Evolutionary conservation across 53 echinoderm and acorn worm genomes (phyloP).

Genomic region (Arbacia lixula): DNA sequence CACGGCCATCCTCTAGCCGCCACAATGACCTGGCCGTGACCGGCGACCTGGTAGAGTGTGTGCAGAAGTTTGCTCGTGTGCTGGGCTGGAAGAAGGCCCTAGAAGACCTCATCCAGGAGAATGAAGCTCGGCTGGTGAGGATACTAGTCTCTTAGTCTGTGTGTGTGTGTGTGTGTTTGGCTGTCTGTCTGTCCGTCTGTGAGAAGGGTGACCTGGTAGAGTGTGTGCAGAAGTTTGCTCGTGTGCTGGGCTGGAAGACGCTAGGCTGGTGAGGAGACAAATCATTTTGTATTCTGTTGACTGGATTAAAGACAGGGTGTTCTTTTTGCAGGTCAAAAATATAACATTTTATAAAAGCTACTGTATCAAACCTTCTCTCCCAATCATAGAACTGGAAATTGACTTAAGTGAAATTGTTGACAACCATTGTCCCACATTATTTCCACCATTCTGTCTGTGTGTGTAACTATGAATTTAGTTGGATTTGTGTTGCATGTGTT

Average conservation of each 20-base stretch:
- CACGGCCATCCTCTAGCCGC: conserved; percentile 70
- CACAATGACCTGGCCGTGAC: conserved; percentile 82
- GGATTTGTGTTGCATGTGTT: too few species aligned
- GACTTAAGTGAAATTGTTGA: too few species aligned
- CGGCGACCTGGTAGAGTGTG: conserved; percentile 89
- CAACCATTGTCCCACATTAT: too few species aligned
- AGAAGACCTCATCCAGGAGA: conserved; percentile 85
- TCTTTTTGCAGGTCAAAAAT: too few species aligned
- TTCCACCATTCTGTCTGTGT: too few species aligned
- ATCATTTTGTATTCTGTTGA: too few species aligned
- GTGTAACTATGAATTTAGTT: too few species aligned
- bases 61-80: conserved; percentile 87
- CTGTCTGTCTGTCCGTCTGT: not conserved
- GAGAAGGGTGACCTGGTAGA: conserved; percentile 94
- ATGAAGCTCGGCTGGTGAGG: conserved; percentile 79
- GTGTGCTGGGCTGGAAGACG: conserved; percentile 96
- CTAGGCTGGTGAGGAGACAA: conserved; percentile 66
- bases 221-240: conserved; percentile 85
- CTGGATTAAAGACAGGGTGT: too few species aligned
- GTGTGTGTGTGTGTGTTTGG: not conserved
- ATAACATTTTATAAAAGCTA: too few species aligned
- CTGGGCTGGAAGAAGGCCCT: conserved; percentile 94
- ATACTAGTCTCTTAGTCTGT: not conserved
- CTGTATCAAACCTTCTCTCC: too few species aligned
- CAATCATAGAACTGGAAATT: too few species aligned